These are phyloP conservation scores for Diabrotica virgifera DNA, from an alignment of 1,140 invertebrate species.

Conservation along the genomic window DNA sequence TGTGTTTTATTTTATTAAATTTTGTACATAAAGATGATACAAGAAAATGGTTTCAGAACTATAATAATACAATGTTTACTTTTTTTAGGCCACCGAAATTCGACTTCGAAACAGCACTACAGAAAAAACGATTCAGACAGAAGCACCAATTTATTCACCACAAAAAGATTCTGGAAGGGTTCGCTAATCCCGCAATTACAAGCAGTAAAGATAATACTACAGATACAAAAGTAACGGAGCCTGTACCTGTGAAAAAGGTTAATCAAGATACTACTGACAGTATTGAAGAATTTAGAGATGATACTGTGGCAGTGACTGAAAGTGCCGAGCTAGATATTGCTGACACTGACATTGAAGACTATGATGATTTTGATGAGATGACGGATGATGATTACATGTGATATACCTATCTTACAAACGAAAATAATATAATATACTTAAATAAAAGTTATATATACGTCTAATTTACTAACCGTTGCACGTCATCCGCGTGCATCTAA, in stretches of 20 bases:
- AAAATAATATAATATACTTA: too few relatives aligned
- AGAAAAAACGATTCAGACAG: constrained; percentile 35
- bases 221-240: neutral
- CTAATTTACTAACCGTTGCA: too few relatives aligned
- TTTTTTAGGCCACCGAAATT: constrained; percentile 41
- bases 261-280: neutral
- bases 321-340: constrained; percentile 6
- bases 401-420: neutral
- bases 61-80: constrained; percentile 11
- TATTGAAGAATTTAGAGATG: neutral
- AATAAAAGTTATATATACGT: too few relatives aligned
- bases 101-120: constrained; percentile 36
- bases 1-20: too few relatives aligned
- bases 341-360: constrained; percentile 20
- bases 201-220: constrained; percentile 5
- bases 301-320: constrained; percentile 11
- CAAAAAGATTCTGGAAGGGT: constrained; percentile 34
- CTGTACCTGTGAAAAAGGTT: neutral
- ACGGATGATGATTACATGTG: constrained; percentile 11
- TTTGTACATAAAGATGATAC: too few relatives aligned
- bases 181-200: constrained; percentile 21
- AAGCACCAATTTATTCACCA: constrained; percentile 34
- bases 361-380: constrained; percentile 14
- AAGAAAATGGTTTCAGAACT: neutral
- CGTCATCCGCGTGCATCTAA: too few relatives aligned